Conservation (phyloP, 1,140 invertebrate genomes). For the Gyrodactylus bullatarudis region DNA sequence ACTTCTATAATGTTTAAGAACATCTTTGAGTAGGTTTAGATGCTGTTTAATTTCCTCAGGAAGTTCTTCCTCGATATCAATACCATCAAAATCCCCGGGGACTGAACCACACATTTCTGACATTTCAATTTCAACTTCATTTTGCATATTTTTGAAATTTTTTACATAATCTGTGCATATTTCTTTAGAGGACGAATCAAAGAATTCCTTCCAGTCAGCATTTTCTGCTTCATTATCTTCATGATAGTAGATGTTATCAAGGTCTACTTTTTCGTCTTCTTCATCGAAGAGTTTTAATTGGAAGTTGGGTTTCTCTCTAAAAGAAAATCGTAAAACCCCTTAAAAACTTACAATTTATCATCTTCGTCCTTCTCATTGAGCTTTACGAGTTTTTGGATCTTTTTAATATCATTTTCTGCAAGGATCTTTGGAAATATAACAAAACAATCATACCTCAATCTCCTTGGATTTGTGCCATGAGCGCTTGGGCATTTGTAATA, state of each 20-base stretch:
- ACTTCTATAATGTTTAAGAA: neutral
- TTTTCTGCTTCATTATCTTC: too few species aligned
- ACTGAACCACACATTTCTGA: neutral
- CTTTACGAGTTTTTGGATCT: neutral
- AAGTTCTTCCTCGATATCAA: neutral
- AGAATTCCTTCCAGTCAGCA: neutral
- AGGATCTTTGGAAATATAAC: neutral
- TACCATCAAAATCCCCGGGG: neutral
- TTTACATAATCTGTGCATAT: neutral
- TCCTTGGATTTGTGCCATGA: neutral
- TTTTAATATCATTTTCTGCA: neutral
- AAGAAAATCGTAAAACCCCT: neutral
- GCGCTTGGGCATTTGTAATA: neutral
- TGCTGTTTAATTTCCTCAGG: neutral
- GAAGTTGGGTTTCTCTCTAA: neutral
- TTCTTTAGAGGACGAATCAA: neutral
- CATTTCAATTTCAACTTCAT: neutral
- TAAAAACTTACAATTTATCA: neutral
- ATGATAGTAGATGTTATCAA: neutral
- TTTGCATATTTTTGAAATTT: neutral
- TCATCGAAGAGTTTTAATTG: neutral
- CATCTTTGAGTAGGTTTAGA: neutral
- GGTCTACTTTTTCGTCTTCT: neutral
- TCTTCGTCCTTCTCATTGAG: neutral
- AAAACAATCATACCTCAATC: neutral